Conservation (phyloP, 1,140 invertebrate genomes). For the Pseudomyrmex cubaensis region DNA sequence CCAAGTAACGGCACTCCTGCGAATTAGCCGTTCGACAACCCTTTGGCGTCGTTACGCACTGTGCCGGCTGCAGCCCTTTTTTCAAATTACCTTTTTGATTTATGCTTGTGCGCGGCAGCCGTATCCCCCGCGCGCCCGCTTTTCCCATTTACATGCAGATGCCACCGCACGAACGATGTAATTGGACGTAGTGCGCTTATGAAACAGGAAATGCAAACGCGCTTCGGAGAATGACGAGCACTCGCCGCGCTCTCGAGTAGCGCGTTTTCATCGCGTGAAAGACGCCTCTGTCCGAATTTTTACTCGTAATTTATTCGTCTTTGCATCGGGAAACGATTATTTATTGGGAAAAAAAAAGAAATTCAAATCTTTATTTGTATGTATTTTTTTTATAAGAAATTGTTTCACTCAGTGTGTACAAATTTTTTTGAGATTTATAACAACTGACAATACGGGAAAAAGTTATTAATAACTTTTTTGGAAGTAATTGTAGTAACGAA, state of each 20-base stretch:
- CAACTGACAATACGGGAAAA: too few species aligned
- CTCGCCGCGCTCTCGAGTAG: slow-evolving; percentile 41
- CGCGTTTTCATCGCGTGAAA: slow-evolving; percentile 30
- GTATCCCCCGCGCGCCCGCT: slow-evolving; percentile 59
- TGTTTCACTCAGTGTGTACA: background rate
- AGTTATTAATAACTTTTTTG: slow-evolving; percentile 13
- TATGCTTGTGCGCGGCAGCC: slow-evolving; percentile 64
- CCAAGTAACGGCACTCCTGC: slow-evolving; percentile 70
- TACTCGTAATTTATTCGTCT: background rate
- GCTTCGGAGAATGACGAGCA: slow-evolving; percentile 33
- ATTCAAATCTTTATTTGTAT: background rate
- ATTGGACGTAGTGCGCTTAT: slow-evolving; percentile 64
- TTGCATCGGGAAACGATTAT: background rate
- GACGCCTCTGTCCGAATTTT: slow-evolving; percentile 12
- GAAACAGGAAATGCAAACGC: slow-evolving; percentile 63
- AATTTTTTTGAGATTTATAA: too few species aligned
- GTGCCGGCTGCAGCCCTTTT: slow-evolving; percentile 57
- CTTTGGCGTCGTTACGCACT: slow-evolving; percentile 53
- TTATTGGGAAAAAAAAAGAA: background rate
- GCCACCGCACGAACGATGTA: slow-evolving; percentile 59
- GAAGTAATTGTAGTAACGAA: background rate
- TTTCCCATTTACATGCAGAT: slow-evolving; percentile 76
- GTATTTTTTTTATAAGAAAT: background rate
- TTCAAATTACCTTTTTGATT: slow-evolving; percentile 77
- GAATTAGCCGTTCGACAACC: slow-evolving; percentile 70